Base-by-base conservation (phyloP, 2,797 vertebrate species). In the Sternotherus odoratus region DNA sequence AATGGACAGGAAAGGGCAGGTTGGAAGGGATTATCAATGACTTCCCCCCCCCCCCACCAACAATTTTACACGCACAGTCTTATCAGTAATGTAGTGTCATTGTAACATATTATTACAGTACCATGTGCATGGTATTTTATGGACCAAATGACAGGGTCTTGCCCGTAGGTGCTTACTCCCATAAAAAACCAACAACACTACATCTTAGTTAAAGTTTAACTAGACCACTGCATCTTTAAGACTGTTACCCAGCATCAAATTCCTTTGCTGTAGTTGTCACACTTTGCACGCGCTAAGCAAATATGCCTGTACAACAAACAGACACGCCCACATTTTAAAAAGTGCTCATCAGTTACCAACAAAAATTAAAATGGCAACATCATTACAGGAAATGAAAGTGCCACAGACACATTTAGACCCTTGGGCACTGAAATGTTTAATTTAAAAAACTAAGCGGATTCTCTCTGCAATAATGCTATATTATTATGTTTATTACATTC, bases 311-410 rank as follows among this genome's bases (percentile, higher is more conserved):
- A 53, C 16, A 85, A 86, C 79, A 77, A 87, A 60, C 1, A 23
- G 60, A 82, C 89, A 91, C 6, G 39, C 17, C 12, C 15, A 77
- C 5, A 5, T 75, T 83, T 94, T 53, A 23, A 39, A 90, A 60
- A 91, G 51, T 36, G 69, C 15, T 90, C 69, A 57, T 85, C 50
- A 72, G 75, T 83, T 89, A 89, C 87, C 88, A 86, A 56, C 1
- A 63, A 24, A 85, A 7, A 91, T 87, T 93, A 88, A 95, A 95
- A 50, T 0, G 0, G 82, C 72, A 80, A 0, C 1, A 1, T 81
- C 93, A 79, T 48, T 91, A 51, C 17, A 90, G 78, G 77, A 94
- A 92, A 93, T 39, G 10, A 88, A 92, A 46, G 12, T 88, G 50
- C 1, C 11, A 54, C 28, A 93, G 50, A n/a, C 23, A 24, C 39